These are phyloP conservation scores for Colinus virginianus DNA, from an alignment of 2,113 vertebrate genomes.

Conservation along the genomic window DNA sequence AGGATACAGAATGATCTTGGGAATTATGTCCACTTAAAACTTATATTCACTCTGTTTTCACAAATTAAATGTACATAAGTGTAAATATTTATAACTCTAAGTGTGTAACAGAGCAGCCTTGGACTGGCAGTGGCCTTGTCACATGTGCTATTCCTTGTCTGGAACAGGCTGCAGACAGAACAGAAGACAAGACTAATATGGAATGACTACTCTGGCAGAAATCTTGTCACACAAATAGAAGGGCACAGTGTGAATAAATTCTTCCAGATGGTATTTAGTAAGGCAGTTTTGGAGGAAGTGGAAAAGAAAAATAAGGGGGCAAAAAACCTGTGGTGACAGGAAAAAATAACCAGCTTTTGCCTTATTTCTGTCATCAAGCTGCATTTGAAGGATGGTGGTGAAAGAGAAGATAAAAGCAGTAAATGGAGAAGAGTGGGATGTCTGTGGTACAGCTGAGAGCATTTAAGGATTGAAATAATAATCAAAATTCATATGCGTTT, in stretches of 20 bases:
- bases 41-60: not conserved
- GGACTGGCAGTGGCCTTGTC: not conserved
- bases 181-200: not conserved
- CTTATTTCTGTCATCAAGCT: not conserved
- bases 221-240: not conserved
- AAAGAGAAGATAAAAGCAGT: not conserved
- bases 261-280: not conserved
- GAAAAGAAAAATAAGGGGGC: not conserved
- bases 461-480: not conserved
- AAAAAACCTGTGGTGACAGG: not conserved
- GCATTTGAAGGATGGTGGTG: not conserved
- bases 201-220: not conserved
- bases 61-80: rapidly evolving
- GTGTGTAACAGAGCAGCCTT: not conserved
- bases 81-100: not conserved
- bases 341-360: not conserved
- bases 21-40: not conserved
- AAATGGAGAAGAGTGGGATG: not conserved
- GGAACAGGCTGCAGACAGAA: not conserved
- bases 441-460: not conserved
- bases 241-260: not conserved
- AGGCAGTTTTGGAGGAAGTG: not conserved
- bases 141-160: not conserved
- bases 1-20: not conserved
- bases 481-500: not conserved